Evolutionary conservation across 2,888 invertebrate genomes (phyloP), one percentile per base, ranked within the genome.

Genomic region (Atethmia centrago): DNA sequence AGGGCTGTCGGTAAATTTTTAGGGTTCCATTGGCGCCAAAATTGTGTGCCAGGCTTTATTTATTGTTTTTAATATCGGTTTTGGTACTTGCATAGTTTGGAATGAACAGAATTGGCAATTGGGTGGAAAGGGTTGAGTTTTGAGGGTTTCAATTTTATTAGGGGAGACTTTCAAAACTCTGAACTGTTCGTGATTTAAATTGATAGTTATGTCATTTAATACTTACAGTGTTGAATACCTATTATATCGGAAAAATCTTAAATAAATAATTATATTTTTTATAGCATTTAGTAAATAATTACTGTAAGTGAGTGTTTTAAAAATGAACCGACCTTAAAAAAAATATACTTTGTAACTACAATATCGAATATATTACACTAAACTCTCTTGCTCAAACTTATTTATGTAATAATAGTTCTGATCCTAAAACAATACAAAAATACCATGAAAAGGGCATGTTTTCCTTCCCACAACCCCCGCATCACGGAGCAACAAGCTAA

Each of bases 1-100:
- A 88, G 90, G 88, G 82, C 82, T 80, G 84, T 88, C 77, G 86
- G 90, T 90, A 89, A 91, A 88, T 88, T 88, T 90, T 90, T 90
- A 91, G 90, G 91, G 90, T 88, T 87, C 77, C 59, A 76, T 77
- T 74, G 62, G 21, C 56, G 63, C 71, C 75, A 68, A 53, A 70
- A 76, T 68, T 74, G 69, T 75, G 73, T 70, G 70, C 71, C 77
- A 79, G 70, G 53, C 74, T 77, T 79, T 85, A 75, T 85, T 85
- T 84, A 85, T 83, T 72, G 84, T 83, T 84, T 85, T 84, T 85
- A 83, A 85, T 82, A 85, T 79, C 56, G 77, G 70, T 63, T 66
- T 72, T 49, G 59, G 42, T 51, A 59, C 59, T 75, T 63, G 40
- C 58, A 61, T 68, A 49, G 65, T 71, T 62, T 61, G 36, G 4